phyloP scores from a whole-genome alignment of 2,113 vertebrate genomes.

The Sylvietta virens region DNA sequence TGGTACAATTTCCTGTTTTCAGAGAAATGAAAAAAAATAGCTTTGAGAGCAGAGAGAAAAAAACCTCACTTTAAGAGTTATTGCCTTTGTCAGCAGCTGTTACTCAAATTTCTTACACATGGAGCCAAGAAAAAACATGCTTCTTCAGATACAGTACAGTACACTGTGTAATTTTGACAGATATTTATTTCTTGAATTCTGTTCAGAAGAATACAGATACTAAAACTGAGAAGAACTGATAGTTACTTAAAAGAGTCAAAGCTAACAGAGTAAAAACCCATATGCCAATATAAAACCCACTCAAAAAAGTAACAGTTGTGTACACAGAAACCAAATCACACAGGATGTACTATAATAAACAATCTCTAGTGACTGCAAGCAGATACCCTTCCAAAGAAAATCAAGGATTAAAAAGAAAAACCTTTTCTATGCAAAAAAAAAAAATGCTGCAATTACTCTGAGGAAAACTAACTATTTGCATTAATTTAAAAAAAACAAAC shows the following conservation, averaged over 20 bases:
- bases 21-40: background rate
- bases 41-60: background rate
- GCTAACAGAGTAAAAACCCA: background rate
- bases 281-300: background rate
- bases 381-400: background rate
- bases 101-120: conserved; percentile 14
- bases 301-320: background rate
- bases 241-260: background rate
- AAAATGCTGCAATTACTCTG: background rate
- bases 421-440: background rate
- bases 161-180: background rate
- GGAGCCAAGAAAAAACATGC: background rate
- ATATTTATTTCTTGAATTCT: background rate
- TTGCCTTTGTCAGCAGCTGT: conserved; percentile 26
- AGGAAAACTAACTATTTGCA: background rate
- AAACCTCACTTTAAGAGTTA: background rate
- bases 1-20: background rate
- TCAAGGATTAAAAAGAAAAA: background rate
- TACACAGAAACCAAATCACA: background rate
- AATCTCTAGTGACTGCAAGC: background rate
- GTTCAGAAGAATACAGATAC: background rate
- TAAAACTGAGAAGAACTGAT: background rate
- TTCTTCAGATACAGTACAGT: background rate
- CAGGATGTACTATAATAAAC: background rate
- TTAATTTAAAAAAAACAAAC: background rate